Evolutionary conservation across 2,113 vertebrate genomes (phyloP).

Genomic region (Vombatus ursinus): DNA sequence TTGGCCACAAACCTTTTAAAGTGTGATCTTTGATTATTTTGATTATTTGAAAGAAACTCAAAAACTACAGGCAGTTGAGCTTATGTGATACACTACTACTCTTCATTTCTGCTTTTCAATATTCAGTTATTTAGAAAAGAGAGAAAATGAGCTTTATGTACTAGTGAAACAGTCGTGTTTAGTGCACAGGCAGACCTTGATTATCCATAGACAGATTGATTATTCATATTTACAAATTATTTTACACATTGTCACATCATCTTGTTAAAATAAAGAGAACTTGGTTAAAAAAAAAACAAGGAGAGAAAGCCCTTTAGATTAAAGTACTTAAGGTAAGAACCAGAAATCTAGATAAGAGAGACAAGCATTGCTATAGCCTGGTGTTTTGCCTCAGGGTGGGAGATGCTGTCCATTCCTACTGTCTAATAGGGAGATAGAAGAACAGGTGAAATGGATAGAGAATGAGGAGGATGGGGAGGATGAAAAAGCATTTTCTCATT

Average conservation of each 20-base stretch:
- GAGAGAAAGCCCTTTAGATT: not conserved
- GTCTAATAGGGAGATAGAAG: not conserved
- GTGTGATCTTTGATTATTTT: not conserved
- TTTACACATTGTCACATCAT: not conserved
- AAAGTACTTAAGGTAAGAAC: not conserved
- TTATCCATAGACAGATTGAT: not conserved
- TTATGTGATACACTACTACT: not conserved
- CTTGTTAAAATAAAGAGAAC: not conserved
- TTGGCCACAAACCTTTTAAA: not conserved
- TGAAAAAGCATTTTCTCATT: not conserved
- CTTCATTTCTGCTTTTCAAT: not conserved
- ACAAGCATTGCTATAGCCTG: not conserved
- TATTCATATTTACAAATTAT: not conserved
- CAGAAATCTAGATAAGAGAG: not conserved
- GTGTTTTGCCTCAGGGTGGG: not conserved
- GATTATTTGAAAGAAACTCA: not conserved
- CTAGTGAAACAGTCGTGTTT: not conserved
- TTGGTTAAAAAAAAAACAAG: not conserved
- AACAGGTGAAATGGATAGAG: not conserved
- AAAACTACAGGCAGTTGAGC: not conserved
- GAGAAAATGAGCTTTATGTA: not conserved
- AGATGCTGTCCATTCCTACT: not conserved
- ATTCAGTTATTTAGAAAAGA: not conserved
- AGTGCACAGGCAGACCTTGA: not conserved
- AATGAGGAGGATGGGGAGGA: not conserved